Evolutionary conservation across 2,797 vertebrate genomes (phyloP), one percentile per base, ranked within the genome.

Genomic region (Sphaeramia orbicularis): DNA sequence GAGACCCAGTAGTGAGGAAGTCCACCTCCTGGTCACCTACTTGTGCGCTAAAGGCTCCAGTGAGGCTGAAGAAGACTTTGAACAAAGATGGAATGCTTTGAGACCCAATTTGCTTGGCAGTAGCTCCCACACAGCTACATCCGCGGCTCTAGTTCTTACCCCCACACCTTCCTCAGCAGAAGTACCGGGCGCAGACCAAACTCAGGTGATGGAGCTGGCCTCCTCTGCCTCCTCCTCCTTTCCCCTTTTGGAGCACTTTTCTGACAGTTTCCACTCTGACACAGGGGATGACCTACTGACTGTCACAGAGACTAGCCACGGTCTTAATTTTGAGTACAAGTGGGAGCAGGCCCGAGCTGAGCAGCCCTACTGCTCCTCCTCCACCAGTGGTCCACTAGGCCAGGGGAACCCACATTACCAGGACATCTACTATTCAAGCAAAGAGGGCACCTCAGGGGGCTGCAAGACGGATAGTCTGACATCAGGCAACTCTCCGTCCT

Each of bases 281-380:
- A 89, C 87, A 0, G 95, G 95, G 0, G 98, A 99, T 0, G 98
- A 99, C 61, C 94, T 99, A 52, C 93, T 99, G 71, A 99, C 97
- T 0, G 97, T 99, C 70, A 99, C 97, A 0, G 96, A 99, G 91
- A 99, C 97, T 2, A 98, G 96, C 87, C 96, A 94, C 0, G 98
- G 98, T 66, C 96, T 99, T 67, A 98, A 97, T 86, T 98, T 99
- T 10, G 98, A 99, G 86, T 99, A 97, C 88, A 97, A 97, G 80
- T 99, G 98, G 98, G 97, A 99, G 77, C 95, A 95, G 36, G 95
- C 94, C 12, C 89, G 94, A 51, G 89, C 95, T 0, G 96, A 97
- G 63, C 93, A 95, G 53, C 92, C 95, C 4, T 96, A 96, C 88
- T 94, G 92, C 56, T 91, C 93, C 0, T 94, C 95, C 0, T 94